phyloP scores from a whole-genome alignment of 2,113 vertebrate species.

The Rhipidura dahli region DNA sequence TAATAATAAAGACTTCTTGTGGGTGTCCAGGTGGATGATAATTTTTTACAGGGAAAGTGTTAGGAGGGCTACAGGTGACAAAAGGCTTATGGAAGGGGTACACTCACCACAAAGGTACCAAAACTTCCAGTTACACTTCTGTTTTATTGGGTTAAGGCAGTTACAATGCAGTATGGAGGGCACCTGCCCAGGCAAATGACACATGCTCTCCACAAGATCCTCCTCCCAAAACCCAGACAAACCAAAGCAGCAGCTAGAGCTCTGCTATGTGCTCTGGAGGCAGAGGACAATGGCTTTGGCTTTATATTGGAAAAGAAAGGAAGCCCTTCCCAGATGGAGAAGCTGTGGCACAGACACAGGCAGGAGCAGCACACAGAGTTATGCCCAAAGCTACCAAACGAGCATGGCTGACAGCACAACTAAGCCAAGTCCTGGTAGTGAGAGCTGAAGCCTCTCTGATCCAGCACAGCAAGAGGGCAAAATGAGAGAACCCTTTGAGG shows the following conservation, averaged over 20 bases:
- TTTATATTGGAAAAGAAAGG: neutral
- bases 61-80: neutral
- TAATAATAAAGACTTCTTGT: neutral
- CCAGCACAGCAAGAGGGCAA: neutral
- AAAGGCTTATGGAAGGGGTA: neutral
- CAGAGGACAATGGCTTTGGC: neutral
- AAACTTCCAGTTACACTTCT: neutral
- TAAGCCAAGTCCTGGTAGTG: neutral
- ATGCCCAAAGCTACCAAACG: neutral
- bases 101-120: neutral
- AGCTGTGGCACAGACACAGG: neutral
- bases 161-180: neutral
- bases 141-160: constrained; percentile 42
- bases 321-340: neutral
- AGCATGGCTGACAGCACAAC: neutral
- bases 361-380: neutral
- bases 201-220: neutral
- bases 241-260: neutral
- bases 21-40: neutral
- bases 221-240: neutral
- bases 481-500: neutral
- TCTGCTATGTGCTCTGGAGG: neutral
- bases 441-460: neutral
- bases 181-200: neutral
- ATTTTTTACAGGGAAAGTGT: neutral